Conservation (phyloP, 2,888 invertebrate genomes). For the Tridacna gigas region DNA sequence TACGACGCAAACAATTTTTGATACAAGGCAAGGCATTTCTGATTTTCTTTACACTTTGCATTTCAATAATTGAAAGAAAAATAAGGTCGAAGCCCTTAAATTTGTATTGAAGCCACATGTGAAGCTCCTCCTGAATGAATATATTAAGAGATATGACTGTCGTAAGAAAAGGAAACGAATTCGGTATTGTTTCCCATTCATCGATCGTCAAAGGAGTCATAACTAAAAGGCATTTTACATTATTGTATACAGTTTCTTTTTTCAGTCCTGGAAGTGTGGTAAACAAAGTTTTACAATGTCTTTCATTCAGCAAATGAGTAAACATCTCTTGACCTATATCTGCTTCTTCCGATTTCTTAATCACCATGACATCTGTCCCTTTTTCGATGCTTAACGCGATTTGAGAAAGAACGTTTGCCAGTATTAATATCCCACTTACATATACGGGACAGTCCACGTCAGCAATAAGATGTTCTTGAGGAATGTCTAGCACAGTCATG, state of each 20-base stretch:
- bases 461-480: background rate
- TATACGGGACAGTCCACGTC: background rate
- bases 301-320: background rate
- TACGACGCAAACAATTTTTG: background rate
- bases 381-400: background rate
- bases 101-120: background rate
- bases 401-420: background rate
- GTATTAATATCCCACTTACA: background rate
- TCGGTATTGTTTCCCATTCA: background rate
- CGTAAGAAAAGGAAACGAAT: background rate
- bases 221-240: background rate
- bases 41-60: background rate
- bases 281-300: background rate
- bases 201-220: too few species aligned
- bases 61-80: background rate
- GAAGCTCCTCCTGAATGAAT: background rate
- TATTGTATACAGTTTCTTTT: background rate
- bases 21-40: background rate
- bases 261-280: background rate
- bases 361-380: background rate
- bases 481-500: background rate
- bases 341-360: background rate
- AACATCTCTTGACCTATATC: constrained; percentile 9
- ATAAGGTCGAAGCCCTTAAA: background rate
- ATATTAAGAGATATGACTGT: background rate